Base-by-base conservation (phyloP, 1,140 invertebrate genomes). In the Arion vulgaris region DNA sequence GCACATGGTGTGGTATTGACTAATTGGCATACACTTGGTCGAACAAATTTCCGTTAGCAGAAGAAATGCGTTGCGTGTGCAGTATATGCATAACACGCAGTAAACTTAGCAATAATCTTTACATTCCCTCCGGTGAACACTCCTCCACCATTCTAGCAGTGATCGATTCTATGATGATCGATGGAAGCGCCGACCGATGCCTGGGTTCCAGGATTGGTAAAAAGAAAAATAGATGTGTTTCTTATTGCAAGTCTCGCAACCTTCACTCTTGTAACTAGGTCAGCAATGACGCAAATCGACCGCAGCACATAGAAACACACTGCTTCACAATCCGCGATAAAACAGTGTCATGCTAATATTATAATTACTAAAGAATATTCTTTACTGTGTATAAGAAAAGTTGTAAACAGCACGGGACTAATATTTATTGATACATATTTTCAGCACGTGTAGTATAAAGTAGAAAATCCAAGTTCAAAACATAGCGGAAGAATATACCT, bases 251-350 rank as follows among this genome's bases (percentile, higher is more conserved):
- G 32, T 80, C 76, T 66, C 57, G 51, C 51, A 62, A 34, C 76
- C 53, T 71, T 62, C 45, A 34, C 76, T 78, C 76, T 71, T 71
- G n/a, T 74, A 85, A 81, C 76, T 86, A 81, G 85, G 85, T 83
- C 85, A 86, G 26, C 78, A 80, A 86, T 86, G 85, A 86, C 85
- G 85, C 85, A 86, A 86, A 86, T 86, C 36, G 66, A 75, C 82
- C 85, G 68, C 66, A 51, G 83, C 73, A 83, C 85, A 71, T 86
- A 84, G 85, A 69, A 84, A 86, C 85, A 72, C 69, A 62, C 41
- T 39, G 57, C 32, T 72, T 74, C 15, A 49, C 75, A 36, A 28
- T 86, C 85, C 85, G 85, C 85, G n/a, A 39, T 49, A 75, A 80
- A 84, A 84, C 19, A 2, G 2, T 76, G 41, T n/a, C 7, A n/a